phyloP scores from a whole-genome alignment of 1,140 invertebrate genomes.

The Zaprionus taronus region DNA sequence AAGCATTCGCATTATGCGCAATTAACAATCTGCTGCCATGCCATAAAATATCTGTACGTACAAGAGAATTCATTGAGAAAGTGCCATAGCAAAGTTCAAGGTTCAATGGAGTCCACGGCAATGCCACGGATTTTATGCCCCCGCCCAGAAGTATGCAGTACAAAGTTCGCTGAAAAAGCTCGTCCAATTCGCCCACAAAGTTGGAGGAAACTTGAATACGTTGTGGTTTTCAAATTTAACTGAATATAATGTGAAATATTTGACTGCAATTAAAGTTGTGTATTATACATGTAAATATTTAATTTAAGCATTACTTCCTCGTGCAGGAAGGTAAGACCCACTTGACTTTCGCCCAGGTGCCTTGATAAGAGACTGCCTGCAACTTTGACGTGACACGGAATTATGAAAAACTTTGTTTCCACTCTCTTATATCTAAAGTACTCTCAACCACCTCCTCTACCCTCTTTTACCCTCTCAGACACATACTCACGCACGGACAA shows the following conservation, averaged over 20 bases:
- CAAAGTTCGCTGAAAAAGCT: conserved; percentile 4
- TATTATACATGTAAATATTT: conserved; percentile 1
- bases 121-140: conserved; percentile 34
- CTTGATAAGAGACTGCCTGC: conserved; percentile 25
- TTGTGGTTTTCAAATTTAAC: not conserved
- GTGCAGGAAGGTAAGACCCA: not conserved
- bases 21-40: conserved; percentile 59
- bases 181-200: not conserved
- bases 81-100: conserved; percentile 47
- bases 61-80: conserved; percentile 31
- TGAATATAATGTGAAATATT: too few species aligned
- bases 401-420: conserved; percentile 50
- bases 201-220: not conserved
- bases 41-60: conserved; percentile 41
- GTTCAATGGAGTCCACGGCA: conserved; percentile 53
- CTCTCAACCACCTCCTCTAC: not conserved
- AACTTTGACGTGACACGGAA: conserved; percentile 41
- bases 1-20: conserved; percentile 52
- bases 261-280: not conserved
- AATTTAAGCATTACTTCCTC: not conserved
- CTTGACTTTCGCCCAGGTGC: conserved; percentile 2
- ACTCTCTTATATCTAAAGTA: conserved; percentile 17
- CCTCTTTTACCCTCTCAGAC: not conserved
- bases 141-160: conserved; percentile 43
- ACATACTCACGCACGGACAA: conserved; percentile 20